Base-by-base conservation (phyloP, 37 sponge, comb jelly and placozoan species). In the Halisarca cf. caerulea region DNA sequence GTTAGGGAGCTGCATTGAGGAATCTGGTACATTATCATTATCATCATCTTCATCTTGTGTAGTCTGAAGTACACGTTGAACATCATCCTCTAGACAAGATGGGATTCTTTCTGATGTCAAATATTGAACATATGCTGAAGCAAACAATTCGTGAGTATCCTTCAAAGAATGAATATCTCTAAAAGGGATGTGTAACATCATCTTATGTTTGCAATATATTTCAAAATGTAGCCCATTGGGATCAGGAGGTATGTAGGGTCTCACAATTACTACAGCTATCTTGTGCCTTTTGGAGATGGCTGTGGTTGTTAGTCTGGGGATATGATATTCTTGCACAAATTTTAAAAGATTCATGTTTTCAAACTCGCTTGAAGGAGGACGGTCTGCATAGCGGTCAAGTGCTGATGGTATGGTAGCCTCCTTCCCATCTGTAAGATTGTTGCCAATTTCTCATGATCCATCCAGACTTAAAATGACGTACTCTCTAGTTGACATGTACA, bases 161-260 rank as follows among this genome's bases (percentile, higher is more conserved):
- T 78, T 66, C 0, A 89, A 59, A 0, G 84, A 73, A n/a, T 80
- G 45, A 2, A 81, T 2, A 4, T 80, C 75, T 7, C 82, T 69
- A 34, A 90, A 90, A 57, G 79, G 68, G 57, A 60, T 58, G 43
- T 90, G 80, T 53, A 74, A 43, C 90, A 90, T 90, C 38, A 90
- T 39, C 57, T 73, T 82, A 24, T 90, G 83, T 44, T 60, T 72
- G 36, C 90, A 90, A 66, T 90, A 86, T 57, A 82, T 78, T 47
- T 89, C 86, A 81, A 80, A 89, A 18, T 85, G 80, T 21, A 68
- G 82, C 0, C 86, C 82, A 82, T 53, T 59, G 2, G 82, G 78
- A 37, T 89, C 90, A 24, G 86, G 82, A n/a, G 90, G 83, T 25
- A 61, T 80, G 55, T 89, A 89, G 2, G 88, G 86, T 0, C 78